Base-by-base conservation (phyloP, 2,113 vertebrate species). In the Thalassoma bifasciatum region DNA sequence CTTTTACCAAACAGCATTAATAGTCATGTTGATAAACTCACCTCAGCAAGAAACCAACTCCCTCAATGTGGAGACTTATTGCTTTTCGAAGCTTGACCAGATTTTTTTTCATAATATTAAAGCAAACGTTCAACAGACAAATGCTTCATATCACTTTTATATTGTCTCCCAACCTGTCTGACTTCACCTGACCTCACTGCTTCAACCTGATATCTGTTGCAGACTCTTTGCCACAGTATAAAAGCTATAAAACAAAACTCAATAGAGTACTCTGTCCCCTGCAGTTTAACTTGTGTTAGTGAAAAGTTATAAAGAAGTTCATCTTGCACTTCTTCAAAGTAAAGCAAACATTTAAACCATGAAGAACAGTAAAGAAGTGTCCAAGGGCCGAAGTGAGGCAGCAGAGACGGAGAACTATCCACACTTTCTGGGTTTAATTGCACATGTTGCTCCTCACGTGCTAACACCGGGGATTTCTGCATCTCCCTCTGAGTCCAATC, bases 401-500 rank as follows among this genome's bases (percentile, higher is more conserved):
- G 17, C 16, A 46, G 44, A 46, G 17, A 46, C 17, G 44, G 38
- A 40, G 38, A 13, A 46, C 7, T 46, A 5, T 16, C 44, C 16
- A 17, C 4, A 9, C 13, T 9, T 21, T 49, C 8, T 49, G 8
- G 9, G 10, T 49, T n/a, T 49, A n/a, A 49, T 49, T 49, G 46
- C 46, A 49, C 46, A 49, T 21, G 46, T 49, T 49, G 19, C 46
- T 49, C 19, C 10, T 49, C 46, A n/a, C 46, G 5, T 49, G 19
- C 8, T 49, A 19, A 19, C 19, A n/a, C 4, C 37, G 11, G 61
- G 56, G 53, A 87, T 78, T 82, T 81, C 36, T 50, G 6, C 65
- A 54, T 68, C 72, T 65, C 53, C 63, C 30, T 58, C 38, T 80
- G 72, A 24, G 46, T 69, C 58, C 78, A 71, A 86, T 81, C 30